Evolutionary conservation across 2,113 vertebrate genomes (phyloP), one percentile per base, ranked within the genome.

Genomic region (Microtus oregoni): DNA sequence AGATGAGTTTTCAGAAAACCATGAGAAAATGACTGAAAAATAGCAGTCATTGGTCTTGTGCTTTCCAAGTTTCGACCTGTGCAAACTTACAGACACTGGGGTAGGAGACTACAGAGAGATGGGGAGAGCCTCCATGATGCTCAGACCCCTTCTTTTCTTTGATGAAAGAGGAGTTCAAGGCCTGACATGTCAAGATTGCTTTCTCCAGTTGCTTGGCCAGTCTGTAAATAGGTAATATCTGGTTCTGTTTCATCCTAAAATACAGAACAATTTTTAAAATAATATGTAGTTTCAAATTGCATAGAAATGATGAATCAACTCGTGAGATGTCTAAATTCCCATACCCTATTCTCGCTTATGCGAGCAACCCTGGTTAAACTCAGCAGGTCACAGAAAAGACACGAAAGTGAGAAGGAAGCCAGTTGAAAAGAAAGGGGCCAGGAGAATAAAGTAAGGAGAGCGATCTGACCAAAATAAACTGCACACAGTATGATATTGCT

Each of bases 11-110:
- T 76, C 67, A 38, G 8, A 19, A n/a, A 35, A n/a, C 20, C 3
- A 10, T 5, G 38, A 73, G 35, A 24, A 86, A 86, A n/a, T 2
- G 35, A 44, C 73, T 75, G 20, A 12, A 67, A n/a, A 30, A 19
- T 0, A 17, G n/a, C 11, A 19, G 9, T 14, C 3, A 22, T 44
- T 82, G 19, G 9, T 0, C 32, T 0, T 0, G 0, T 12, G 38
- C 22, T 55, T 55, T 52, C 38, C 8, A n/a, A 67, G 47, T 47
- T 28, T 44, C 19, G 1, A 7, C 5, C 50, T 17, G 6, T 24
- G 38, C 3, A 70, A 67, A 19, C 14, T 7, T 41, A 10, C 8
- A 44, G 81, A 17, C 5, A 32, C 4, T 17, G 6, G 58, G 14
- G 26, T 2, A 1, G 4, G 1, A 17, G 55, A 52, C 9, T 44